phyloP scores from a whole-genome alignment of 2,797 vertebrate genomes.

The Columba guinea region DNA sequence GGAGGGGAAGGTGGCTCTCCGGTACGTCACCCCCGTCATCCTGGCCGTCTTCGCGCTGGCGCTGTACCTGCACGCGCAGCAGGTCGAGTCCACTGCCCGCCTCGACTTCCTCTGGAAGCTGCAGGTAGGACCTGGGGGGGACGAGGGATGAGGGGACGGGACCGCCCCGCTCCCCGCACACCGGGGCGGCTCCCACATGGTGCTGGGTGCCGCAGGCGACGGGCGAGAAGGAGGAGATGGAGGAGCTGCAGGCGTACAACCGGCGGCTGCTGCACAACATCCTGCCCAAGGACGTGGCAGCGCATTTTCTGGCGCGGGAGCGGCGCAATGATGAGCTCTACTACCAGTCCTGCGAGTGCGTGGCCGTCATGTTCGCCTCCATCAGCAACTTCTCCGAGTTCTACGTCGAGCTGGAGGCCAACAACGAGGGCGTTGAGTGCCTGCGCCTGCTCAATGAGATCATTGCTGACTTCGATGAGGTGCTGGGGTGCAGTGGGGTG shows the following conservation, averaged over 20 bases:
- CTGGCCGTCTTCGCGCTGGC: slow-evolving; percentile 93
- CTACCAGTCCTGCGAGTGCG: slow-evolving; percentile 95
- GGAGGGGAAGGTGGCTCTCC: slow-evolving; percentile 90
- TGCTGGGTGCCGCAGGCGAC: slow-evolving; percentile 81
- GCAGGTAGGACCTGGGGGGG: slow-evolving; percentile 79
- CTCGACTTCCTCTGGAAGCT: slow-evolving; percentile 98
- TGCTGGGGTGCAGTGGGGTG: slow-evolving; percentile 24
- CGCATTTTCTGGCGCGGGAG: slow-evolving; percentile 91
- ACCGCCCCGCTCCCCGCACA: neutral
- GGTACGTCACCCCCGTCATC: slow-evolving; percentile 91
- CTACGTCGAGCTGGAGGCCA: slow-evolving; percentile 96
- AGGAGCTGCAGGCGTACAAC: slow-evolving; percentile 96
- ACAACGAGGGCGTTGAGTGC: slow-evolving; percentile 95
- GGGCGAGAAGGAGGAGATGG: slow-evolving; percentile 97
- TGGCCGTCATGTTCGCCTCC: slow-evolving; percentile 96
- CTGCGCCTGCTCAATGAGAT: slow-evolving; percentile 95
- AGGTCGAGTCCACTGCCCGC: slow-evolving; percentile 95
- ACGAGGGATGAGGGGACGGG: fast-evolving
- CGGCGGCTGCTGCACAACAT: slow-evolving; percentile 94
- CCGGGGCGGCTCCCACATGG: fast-evolving
- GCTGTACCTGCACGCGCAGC: slow-evolving; percentile 93
- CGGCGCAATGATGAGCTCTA: slow-evolving; percentile 93
- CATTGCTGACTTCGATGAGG: slow-evolving; percentile 95
- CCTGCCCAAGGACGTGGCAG: slow-evolving; percentile 93
- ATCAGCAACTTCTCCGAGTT: slow-evolving; percentile 98